Conservation (phyloP, 2,797 vertebrate genomes). For the Gila robusta region DNA sequence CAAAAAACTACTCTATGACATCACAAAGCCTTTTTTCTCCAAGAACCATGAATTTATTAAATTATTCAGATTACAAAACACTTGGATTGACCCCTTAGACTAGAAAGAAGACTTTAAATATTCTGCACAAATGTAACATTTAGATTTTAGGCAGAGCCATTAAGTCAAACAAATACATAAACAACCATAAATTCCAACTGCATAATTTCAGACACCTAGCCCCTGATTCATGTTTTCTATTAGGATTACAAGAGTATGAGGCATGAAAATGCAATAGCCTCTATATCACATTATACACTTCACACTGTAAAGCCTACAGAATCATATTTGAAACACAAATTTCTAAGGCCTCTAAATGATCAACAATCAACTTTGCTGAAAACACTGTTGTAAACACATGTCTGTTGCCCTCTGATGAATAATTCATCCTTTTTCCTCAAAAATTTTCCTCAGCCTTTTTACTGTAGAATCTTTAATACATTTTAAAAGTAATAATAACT, state of each 20-base stretch:
- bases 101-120: constrained; percentile 2
- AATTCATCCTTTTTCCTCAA: too few species aligned
- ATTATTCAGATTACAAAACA: background rate
- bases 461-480: too few species aligned
- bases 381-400: too few species aligned
- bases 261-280: background rate
- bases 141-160: background rate
- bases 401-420: background rate
- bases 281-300: background rate
- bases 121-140: constrained; percentile 3
- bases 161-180: background rate
- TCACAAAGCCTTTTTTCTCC: background rate
- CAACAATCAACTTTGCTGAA: too few species aligned
- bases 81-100: background rate
- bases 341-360: too few species aligned
- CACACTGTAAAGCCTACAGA: background rate
- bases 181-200: background rate
- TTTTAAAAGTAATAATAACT: too few species aligned
- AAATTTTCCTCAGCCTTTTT: too few species aligned
- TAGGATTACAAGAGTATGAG: constrained; percentile 32
- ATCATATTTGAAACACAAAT: too few species aligned
- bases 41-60: background rate
- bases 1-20: background rate
- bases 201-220: constrained; percentile 21
- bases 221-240: constrained; percentile 50